These are phyloP conservation scores for Omphaloscelis lunosa DNA, from an alignment of 2,888 invertebrate species.

Conservation along the genomic window DNA sequence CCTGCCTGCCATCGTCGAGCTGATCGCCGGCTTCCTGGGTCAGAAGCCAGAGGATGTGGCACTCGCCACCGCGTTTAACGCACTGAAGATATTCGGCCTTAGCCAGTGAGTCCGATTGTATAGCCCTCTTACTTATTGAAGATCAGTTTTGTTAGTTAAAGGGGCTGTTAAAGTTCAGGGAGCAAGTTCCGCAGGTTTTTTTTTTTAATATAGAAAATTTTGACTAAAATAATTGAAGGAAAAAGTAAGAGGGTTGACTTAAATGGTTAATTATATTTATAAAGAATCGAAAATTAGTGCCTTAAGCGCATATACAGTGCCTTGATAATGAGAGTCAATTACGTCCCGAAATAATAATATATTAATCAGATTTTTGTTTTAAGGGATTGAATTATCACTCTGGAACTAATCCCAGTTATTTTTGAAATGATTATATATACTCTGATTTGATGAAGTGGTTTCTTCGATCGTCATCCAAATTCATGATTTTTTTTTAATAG, in stretches of 20 bases:
- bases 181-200: not conserved
- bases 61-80: slow-evolving; percentile 97
- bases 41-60: slow-evolving; percentile 97
- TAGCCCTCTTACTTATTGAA: slow-evolving; percentile 20
- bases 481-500: slow-evolving; percentile 30
- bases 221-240: not conserved
- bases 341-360: slow-evolving; percentile 17
- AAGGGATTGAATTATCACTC: not conserved
- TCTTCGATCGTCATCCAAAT: slow-evolving; percentile 68
- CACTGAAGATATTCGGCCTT: slow-evolving; percentile 96
- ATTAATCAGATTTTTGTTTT: slow-evolving; percentile 13
- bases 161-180: not conserved
- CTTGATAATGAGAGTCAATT: slow-evolving; percentile 55
- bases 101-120: slow-evolving; percentile 90
- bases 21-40: slow-evolving; percentile 97
- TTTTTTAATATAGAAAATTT: not conserved
- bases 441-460: slow-evolving; percentile 48
- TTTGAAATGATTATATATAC: slow-evolving; percentile 21
- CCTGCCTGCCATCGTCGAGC: slow-evolving; percentile 97
- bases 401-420: slow-evolving; percentile 27
- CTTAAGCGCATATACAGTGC: slow-evolving; percentile 62
- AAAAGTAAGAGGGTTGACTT: slow-evolving; percentile 40
- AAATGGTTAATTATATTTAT: slow-evolving; percentile 34
- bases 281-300: slow-evolving; percentile 63
- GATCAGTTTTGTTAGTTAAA: not conserved